A percentile compares a stretch with the other conserved stretches of the same genome.
phyloP scores from a whole-genome alignment of 2,888 invertebrate genomes.

The Harpagoxenus sublaevis region DNA sequence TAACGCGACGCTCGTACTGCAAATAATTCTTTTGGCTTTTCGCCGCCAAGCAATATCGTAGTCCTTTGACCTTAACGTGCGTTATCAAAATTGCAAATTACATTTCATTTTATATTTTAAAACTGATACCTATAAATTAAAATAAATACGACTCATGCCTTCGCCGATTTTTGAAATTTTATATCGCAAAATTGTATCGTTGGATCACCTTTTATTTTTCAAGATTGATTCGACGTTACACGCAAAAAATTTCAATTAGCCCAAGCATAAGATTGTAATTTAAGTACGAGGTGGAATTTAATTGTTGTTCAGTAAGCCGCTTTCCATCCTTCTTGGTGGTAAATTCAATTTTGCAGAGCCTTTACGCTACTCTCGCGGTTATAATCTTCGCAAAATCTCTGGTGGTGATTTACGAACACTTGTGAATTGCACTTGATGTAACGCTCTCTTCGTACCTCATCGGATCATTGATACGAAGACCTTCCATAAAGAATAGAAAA shows the following conservation, averaged over 20 bases:
- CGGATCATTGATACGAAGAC: conserved; percentile 23
- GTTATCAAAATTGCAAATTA: neutral
- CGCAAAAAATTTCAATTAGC: conserved; percentile 33
- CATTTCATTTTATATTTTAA: neutral
- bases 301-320: conserved; percentile 52
- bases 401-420: conserved; percentile 42
- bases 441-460: conserved; percentile 21
- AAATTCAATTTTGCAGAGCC: conserved; percentile 56
- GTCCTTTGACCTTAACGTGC: neutral
- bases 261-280: conserved; percentile 21
- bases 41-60: neutral
- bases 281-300: conserved; percentile 37
- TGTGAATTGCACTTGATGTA: conserved; percentile 31
- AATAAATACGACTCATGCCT: neutral
- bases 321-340: conserved; percentile 40
- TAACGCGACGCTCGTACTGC: neutral
- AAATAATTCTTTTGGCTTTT: conserved; percentile 19
- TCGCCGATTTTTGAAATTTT: neutral
- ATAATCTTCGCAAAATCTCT: conserved; percentile 41
- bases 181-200: neutral
- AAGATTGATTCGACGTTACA: neutral
- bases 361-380: conserved; percentile 21
- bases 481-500: conserved; percentile 31
- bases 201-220: neutral
- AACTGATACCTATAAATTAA: neutral